Base-by-base conservation (phyloP, 2,888 invertebrate genomes). In the Mantis religiosa region DNA sequence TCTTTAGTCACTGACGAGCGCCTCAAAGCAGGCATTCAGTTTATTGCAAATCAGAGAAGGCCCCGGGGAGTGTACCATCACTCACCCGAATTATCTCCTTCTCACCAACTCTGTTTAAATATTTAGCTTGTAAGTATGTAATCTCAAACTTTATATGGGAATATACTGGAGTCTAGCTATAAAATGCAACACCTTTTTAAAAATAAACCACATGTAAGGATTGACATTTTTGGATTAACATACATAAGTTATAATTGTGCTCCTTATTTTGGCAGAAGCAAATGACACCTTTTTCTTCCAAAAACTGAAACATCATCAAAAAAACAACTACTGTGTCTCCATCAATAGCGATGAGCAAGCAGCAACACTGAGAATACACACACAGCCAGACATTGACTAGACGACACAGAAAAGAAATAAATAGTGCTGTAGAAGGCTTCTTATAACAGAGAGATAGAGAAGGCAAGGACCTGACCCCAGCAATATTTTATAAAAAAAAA, bases 381-480 rank as follows among this genome's bases (percentile, higher is more conserved):
- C 25, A 87, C 89, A 89, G 89, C 87, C 87, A 88, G 82, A 71
- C 82, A 82, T 2, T 25, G 28, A 85, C 47, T 71, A 71, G 28
- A 54, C 28, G 54, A 54, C 86, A 88, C 83, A 87, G 82, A 87
- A 82, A 47, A 71, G 8, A 71, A 71, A 71, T 71, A 71, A 71
- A 71, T 20, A 71, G 54, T 71, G 54, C 54, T 20, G 1, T 7
- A 83, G 15, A 87, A 87, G 28, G 71, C 71, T 28, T 41, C 86
- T 30, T 88, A 83, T 34, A 85, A 82, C 25, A 81, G 9, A 83
- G 83, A n/a, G n/a, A n/a, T n/a, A n/a, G n/a, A 89, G 89, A 87
- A 89, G 89, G 87, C 87, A 89, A 89, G 92, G 92, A 93, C 93
- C 93, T 92, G 93, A 93, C 92, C 93, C 93, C 93, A 93, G 91